A percentile compares a stretch with the other conserved stretches of the same genome.
Evolutionary conservation across 1,140 invertebrate species (phyloP).

Genomic region (Trichonephila clavata): DNA sequence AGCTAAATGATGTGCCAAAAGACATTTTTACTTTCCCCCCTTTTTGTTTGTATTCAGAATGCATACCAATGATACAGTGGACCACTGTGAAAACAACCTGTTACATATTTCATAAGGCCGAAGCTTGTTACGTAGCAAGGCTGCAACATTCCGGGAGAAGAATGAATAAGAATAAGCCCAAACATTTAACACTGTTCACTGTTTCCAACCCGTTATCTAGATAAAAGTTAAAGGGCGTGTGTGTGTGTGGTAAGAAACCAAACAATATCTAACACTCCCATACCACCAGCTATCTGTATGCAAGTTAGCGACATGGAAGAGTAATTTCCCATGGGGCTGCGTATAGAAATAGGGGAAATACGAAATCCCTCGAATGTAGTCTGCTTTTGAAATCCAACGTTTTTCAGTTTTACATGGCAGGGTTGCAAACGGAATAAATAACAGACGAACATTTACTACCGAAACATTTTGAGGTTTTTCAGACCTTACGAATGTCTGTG

Average conservation of each 20-base stretch:
- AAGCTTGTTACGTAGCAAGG: conserved; percentile 39
- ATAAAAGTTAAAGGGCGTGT: conserved; percentile 48
- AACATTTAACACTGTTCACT: conserved; percentile 62
- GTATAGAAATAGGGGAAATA: conserved; percentile 59
- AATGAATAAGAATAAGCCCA: conserved; percentile 54
- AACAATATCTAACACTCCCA: conserved; percentile 38
- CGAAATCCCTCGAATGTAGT: conserved; percentile 48
- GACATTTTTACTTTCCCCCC: not conserved
- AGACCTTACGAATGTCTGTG: not conserved
- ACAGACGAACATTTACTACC: not conserved
- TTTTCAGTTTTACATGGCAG: conserved; percentile 44
- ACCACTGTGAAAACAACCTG: conserved; percentile 47
- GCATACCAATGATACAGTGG: conserved; percentile 11
- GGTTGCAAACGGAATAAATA: conserved; percentile 16
- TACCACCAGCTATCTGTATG: conserved; percentile 65
- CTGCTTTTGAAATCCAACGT: conserved; percentile 30
- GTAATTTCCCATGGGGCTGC: conserved; percentile 62
- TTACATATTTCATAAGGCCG: conserved; percentile 72
- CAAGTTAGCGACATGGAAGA: conserved; percentile 38
- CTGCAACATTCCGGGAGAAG: conserved; percentile 20
- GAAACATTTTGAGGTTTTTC: not conserved
- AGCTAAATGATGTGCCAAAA: conserved; percentile 44
- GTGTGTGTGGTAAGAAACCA: conserved; percentile 40
- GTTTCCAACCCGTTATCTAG: conserved; percentile 54
- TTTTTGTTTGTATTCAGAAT: conserved; percentile 47